Conservation (phyloP, 2,888 invertebrate genomes). For the Romanomermis culicivorax region DNA sequence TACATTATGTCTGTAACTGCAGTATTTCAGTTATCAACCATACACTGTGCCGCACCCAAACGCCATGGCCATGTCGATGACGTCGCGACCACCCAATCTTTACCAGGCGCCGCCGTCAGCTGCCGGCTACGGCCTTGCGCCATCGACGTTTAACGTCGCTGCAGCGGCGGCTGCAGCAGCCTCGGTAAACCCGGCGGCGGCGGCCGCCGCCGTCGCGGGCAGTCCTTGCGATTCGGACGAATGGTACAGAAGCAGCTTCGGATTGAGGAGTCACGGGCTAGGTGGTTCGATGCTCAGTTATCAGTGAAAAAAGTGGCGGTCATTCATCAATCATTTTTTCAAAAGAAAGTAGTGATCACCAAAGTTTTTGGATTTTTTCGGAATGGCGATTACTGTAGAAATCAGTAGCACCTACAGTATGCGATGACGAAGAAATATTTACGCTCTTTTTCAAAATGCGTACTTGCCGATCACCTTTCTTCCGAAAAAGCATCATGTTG, state of each 20-base stretch:
- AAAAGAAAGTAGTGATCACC: too few species aligned
- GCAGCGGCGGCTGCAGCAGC: not conserved
- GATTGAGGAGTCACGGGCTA: conserved; percentile 1
- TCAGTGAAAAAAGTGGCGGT: not conserved
- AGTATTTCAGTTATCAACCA: conserved; percentile 18
- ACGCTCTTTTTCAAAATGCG: too few species aligned
- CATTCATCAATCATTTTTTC: too few species aligned
- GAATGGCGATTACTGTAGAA: too few species aligned
- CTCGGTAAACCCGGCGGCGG: not conserved
- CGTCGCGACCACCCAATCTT: not conserved
- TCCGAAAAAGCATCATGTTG: too few species aligned
- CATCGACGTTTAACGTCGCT: not conserved
- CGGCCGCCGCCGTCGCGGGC: not conserved
- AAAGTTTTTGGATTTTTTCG: too few species aligned
- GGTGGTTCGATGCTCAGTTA: not conserved
- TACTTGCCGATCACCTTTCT: too few species aligned
- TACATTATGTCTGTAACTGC: too few species aligned
- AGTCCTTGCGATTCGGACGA: not conserved
- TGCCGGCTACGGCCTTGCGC: not conserved
- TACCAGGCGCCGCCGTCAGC: conserved; percentile 1
- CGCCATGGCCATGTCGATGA: not conserved
- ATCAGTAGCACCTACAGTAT: too few species aligned
- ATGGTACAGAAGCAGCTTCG: conserved; percentile 8
- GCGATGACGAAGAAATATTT: too few species aligned
- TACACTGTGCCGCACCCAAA: conserved; percentile 15